A percentile compares a stretch with the other conserved stretches of the same genome.
Evolutionary conservation across 2,888 invertebrate genomes (phyloP).

Genomic region (Tethea ocularis): DNA sequence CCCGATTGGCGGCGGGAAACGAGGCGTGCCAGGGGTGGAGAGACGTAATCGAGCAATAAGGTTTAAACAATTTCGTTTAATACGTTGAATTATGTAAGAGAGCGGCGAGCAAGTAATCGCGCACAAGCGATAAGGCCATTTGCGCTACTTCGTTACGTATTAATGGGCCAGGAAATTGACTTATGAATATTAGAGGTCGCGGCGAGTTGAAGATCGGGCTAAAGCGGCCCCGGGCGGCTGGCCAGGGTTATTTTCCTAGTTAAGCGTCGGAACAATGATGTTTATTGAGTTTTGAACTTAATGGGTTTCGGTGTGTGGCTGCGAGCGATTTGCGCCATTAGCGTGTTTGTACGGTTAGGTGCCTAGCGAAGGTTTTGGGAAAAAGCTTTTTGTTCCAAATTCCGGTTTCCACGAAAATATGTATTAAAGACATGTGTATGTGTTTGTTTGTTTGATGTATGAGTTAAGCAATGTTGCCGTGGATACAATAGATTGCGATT

Average conservation of each 20-base stretch:
- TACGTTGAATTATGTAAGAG: slow-evolving; percentile 85
- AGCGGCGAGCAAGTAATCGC: slow-evolving; percentile 82
- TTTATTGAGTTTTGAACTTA: slow-evolving; percentile 79
- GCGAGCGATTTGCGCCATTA: slow-evolving; percentile 72
- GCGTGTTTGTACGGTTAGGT: slow-evolving; percentile 57
- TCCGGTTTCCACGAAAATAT: neutral
- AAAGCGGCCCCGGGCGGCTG: slow-evolving; percentile 76
- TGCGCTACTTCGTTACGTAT: slow-evolving; percentile 84
- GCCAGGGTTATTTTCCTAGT: slow-evolving; percentile 75
- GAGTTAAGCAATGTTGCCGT: too few relatives aligned
- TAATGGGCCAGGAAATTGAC: slow-evolving; percentile 84
- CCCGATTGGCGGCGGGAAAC: slow-evolving; percentile 71
- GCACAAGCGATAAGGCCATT: slow-evolving; percentile 84
- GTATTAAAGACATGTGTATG: too few relatives aligned
- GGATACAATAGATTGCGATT: neutral
- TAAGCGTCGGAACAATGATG: slow-evolving; percentile 79
- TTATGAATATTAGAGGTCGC: slow-evolving; percentile 84
- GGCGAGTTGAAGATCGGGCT: slow-evolving; percentile 71
- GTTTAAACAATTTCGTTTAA: slow-evolving; percentile 85
- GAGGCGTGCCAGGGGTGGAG: slow-evolving; percentile 80
- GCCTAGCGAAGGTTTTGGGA: neutral
- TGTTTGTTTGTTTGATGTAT: too few relatives aligned
- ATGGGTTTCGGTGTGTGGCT: slow-evolving; percentile 69
- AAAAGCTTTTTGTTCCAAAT: slow-evolving; percentile 10
- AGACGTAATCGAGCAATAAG: slow-evolving; percentile 84